Evolutionary conservation across 2,113 vertebrate genomes (phyloP).

Genomic region (Okapia johnstoni): DNA sequence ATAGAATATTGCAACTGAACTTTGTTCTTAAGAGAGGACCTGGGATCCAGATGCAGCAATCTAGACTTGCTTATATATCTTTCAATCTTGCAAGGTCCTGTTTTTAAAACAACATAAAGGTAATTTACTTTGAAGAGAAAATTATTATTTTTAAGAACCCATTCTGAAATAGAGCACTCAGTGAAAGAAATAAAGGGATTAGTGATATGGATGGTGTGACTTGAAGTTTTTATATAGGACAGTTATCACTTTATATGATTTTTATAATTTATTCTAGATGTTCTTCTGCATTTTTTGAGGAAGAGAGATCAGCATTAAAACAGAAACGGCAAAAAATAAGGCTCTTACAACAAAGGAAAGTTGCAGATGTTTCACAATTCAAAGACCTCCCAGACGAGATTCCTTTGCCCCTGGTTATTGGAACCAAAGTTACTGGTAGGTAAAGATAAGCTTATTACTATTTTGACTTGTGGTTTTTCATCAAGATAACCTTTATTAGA

Average conservation of each 20-base stretch:
- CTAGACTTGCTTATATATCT: not conserved
- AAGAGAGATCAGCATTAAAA: slow-evolving; percentile 93
- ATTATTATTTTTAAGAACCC: not conserved
- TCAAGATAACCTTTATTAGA: not conserved
- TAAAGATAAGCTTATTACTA: not conserved
- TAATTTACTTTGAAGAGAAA: not conserved
- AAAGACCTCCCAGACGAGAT: slow-evolving; percentile 99
- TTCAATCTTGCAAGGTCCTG: not conserved
- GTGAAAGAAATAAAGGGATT: not conserved
- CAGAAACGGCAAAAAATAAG: slow-evolving; percentile 98
- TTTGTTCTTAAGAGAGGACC: not conserved
- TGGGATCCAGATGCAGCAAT: not conserved
- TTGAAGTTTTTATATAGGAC: not conserved
- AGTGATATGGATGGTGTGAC: not conserved
- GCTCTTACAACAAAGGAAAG: slow-evolving; percentile 94
- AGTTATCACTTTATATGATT: slow-evolving; percentile 47
- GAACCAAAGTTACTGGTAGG: slow-evolving; percentile 98
- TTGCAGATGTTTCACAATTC: slow-evolving; percentile 94
- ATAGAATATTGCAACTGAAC: slow-evolving; percentile 5
- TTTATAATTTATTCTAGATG: slow-evolving; percentile 83
- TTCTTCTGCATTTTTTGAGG: slow-evolving; percentile 97
- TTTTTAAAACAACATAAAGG: not conserved
- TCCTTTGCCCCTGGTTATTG: slow-evolving; percentile 95
- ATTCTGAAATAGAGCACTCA: not conserved
- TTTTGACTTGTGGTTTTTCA: slow-evolving; percentile 12